A percentile compares a stretch with the other conserved stretches of the same genome.
phyloP scores from a whole-genome alignment of 2,888 invertebrate species.

The Eudemis profundana region DNA sequence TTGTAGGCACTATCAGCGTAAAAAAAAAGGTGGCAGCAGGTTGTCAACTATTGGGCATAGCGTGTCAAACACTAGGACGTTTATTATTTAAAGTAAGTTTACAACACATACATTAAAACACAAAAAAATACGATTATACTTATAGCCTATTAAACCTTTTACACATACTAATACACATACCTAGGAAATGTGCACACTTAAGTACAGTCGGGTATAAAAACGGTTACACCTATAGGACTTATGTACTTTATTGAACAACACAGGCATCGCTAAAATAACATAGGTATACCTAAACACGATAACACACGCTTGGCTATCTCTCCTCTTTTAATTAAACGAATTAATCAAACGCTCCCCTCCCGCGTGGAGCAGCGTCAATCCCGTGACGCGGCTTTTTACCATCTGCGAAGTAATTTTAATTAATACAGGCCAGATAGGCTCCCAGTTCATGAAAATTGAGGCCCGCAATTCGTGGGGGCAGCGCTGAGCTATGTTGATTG shows the following conservation, averaged over 20 bases:
- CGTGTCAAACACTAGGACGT: too few relatives aligned
- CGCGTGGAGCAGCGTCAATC: slow-evolving; percentile 48
- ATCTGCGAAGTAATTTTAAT: slow-evolving; percentile 52
- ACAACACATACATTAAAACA: too few relatives aligned
- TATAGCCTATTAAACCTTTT: too few relatives aligned
- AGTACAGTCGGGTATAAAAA: too few relatives aligned
- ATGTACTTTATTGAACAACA: not conserved
- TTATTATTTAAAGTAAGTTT: too few relatives aligned
- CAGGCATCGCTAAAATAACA: slow-evolving; percentile 25
- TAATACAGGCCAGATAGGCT: slow-evolving; percentile 49
- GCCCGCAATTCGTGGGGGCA: slow-evolving; percentile 47
- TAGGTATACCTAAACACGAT: slow-evolving; percentile 28
- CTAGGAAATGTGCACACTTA: too few relatives aligned
- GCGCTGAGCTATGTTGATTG: slow-evolving; percentile 44
- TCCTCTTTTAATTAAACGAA: slow-evolving; percentile 62
- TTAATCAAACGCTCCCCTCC: slow-evolving; percentile 54
- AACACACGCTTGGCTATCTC: slow-evolving; percentile 31
- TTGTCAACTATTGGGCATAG: too few relatives aligned
- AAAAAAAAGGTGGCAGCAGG: too few relatives aligned
- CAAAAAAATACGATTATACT: too few relatives aligned
- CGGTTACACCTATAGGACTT: slow-evolving; percentile 1
- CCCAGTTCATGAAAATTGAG: slow-evolving; percentile 47
- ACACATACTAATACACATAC: too few relatives aligned
- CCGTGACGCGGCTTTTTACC: slow-evolving; percentile 53
- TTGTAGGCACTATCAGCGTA: too few relatives aligned